Base-by-base conservation (phyloP, 2,113 vertebrate species). In the Corvus cornix region DNA sequence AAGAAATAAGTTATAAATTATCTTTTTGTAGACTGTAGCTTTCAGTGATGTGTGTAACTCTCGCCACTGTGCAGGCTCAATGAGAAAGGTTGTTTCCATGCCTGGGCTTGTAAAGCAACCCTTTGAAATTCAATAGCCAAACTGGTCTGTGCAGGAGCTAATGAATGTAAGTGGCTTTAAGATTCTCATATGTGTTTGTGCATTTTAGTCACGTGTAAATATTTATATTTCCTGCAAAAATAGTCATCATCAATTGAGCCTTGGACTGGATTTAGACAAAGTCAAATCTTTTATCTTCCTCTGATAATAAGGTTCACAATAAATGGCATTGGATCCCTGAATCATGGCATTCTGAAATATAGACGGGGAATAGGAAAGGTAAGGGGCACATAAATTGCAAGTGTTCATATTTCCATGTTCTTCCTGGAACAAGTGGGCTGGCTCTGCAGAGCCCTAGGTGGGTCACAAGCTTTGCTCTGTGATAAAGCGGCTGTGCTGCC, bases 101-200 rank as follows among this genome's bases (percentile, higher is more conserved):
- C 55, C 87, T 68, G 41, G 70, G 69, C 94, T 89, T 93, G 93
- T 63, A 73, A 84, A 89, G 26, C 27, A 76, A 26, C 53, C 21
- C 46, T 93, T 79, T 92, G 89, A 95, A 93, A 89, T 93, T 89
- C 89, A 86, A 37, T 48, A 84, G 35, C 43, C 70, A 55, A 92
- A 77, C 43, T 67, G 69, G 41, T 79, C 82, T 66, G 58, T 10
- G 31, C 63, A 68, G 59, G 93, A 84, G 27, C 59, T 90, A 92
- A 77, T 67, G 59, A 87, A 69, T 56, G 17, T 55, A 15, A 53
- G 46, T 43, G 28, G 22, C 43, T 95, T 79, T 58, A 76, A 92
- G 66, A 22, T 83, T 91, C 66, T 67, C 63, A 80, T 86, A 24
- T 16, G 21, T 43, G 31, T 55, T 77, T 74, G 15, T 75, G 30